Base-by-base conservation (phyloP, 2,888 invertebrate species). In the Cylindroiulus punctatus region DNA sequence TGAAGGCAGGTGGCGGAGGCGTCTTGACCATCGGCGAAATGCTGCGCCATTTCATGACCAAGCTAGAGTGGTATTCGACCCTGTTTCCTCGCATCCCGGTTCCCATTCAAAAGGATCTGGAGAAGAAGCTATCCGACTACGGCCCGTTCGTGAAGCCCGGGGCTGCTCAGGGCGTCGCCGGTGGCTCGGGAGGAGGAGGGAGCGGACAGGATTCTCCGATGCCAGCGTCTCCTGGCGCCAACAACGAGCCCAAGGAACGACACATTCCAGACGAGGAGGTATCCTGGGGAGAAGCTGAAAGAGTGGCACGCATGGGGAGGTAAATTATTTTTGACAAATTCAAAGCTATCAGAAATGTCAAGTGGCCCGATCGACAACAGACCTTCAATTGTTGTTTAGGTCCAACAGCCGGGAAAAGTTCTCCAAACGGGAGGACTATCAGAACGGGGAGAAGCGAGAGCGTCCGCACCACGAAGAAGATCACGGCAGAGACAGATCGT, bases 11-110 rank as follows among this genome's bases (percentile, higher is more conserved):
- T 19, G 98, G 98, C 81, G 99, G 99, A 17, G 97, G 98, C 91
- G 92, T 93, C 86, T 96, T 98, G 93, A 95, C 95, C 32, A 95
- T 99, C 87, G 99, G 99, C 0, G 96, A 96, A 89, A 95, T 99
- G 92, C 93, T 96, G 22, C 94, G 97, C 81, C 97, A 97, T 91
- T 97, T 97, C 93, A 93, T 99, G 86, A 95, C 96, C 87, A 98
- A 99, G 91, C 92, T 99, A 87, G 99, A 99, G 91, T 99, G 99
- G 99, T 99, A 98, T 92, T 97, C 97, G 81, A 99, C 99, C 0
- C 93, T 99, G 26, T 99, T 99, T 91, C 99, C 99, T 0, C 93
- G 99, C 88, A 99, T 99, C 91, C 99, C 99, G 0, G 99, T 99
- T 87, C 98, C 99, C 36, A 98, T 99, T 89, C 93, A 94, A 91